These are phyloP conservation scores for Albula glossodonta DNA, from an alignment of 2,113 vertebrate species.

Conservation along the genomic window DNA sequence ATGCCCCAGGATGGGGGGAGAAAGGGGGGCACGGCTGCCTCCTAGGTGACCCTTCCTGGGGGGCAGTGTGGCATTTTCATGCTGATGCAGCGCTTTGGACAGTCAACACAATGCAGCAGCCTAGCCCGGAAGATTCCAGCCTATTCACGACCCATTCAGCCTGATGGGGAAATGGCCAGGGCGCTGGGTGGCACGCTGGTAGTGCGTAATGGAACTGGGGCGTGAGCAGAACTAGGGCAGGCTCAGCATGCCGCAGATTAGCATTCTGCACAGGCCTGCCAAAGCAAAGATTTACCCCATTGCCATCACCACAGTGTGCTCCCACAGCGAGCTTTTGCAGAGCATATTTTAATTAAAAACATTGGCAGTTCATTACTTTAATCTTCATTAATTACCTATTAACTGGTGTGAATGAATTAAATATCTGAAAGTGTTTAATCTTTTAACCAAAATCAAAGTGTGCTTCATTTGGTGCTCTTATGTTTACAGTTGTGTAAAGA, in stretches of 20 bases:
- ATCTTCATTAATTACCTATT: no score
- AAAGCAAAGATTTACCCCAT: background rate
- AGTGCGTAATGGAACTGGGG: background rate
- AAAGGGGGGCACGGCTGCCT: background rate
- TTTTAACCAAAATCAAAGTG: no score
- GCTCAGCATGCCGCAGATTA: background rate
- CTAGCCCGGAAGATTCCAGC: constrained; percentile 3
- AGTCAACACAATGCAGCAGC: constrained; percentile 19
- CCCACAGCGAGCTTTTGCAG: no score
- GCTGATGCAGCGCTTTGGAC: constrained; percentile 42
- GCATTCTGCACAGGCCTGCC: background rate
- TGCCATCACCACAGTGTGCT: no score
- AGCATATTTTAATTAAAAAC: no score
- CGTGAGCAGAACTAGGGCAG: background rate
- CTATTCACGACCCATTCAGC: constrained; percentile 29
- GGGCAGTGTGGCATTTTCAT: constrained; percentile 41
- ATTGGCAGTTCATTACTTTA: no score
- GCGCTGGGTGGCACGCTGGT: background rate
- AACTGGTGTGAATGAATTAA: no score
- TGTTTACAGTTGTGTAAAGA: no score
- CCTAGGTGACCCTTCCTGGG: background rate
- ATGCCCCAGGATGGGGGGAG: background rate
- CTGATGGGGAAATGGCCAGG: constrained; percentile 33
- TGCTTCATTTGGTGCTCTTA: no score
- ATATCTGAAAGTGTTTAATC: no score